Base-by-base conservation (phyloP, 2,888 invertebrate genomes). In the Drosophila subsilvestris region DNA sequence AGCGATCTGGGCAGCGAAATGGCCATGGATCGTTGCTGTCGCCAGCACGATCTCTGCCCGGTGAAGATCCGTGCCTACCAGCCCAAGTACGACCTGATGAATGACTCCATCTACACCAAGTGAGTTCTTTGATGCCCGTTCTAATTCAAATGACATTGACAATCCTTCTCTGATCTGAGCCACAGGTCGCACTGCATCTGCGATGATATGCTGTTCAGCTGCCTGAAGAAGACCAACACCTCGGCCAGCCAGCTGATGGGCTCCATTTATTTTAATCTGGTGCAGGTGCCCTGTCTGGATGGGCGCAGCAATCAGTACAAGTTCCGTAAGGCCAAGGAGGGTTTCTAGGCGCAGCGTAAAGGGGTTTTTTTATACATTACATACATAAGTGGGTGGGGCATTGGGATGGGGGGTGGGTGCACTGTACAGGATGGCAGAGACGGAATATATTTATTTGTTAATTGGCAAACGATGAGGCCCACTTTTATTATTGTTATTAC, bases 11-110 rank as follows among this genome's bases (percentile, higher is more conserved):
- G 98, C 45, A 93, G 94, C 0, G 96, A 92, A 91, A 89, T 93
- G 53, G 93, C 93, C 37, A 94, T 96, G 81, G 97, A 97, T 92
- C 93, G 94, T 80, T 98, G 98, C 91, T 98, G 98, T 92, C 94
- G 98, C 68, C 95, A 95, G 17, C 98, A 98, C 91, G 98, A 98
- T 93, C 94, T 97, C 57, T 98, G 98, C 89, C 98, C 98, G 2
- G 94, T 96, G 56, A 97, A 98, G 91, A 93, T 95, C 48, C 92
- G 94, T 22, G 91, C 92, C 9, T 92, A 91, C 60, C 91, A 92
- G 72, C 75, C 90, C 63, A 94, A 96, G 79, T 98, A 97, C 92
- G 96, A 97, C 90, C 93, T 98, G 70, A 96, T 95, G 62, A 98
- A 98, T 93, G 95, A 95, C 90, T 96, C 96, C 0, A 91, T 97